phyloP scores from a whole-genome alignment of 2,797 vertebrate species.

The Sylvilagus floridanus region DNA sequence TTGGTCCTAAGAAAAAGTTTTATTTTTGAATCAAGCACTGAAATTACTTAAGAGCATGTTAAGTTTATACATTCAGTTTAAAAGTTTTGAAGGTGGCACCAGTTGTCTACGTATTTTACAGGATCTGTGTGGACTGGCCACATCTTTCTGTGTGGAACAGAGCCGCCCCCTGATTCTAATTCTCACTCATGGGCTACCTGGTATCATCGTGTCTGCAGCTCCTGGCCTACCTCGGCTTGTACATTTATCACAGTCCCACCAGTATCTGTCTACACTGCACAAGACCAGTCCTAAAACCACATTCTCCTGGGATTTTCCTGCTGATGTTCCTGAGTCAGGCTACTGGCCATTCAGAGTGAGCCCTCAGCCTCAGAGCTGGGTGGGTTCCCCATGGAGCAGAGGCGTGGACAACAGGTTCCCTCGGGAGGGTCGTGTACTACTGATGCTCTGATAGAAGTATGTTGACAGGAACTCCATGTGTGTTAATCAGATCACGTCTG shows the following conservation, averaged over 20 bases:
- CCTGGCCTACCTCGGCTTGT: background rate
- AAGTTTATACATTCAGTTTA: background rate
- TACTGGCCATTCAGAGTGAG: background rate
- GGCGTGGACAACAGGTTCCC: background rate
- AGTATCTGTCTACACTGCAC: background rate
- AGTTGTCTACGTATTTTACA: background rate
- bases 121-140: background rate
- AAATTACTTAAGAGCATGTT: background rate
- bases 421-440: fast-evolving
- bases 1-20: background rate
- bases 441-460: background rate
- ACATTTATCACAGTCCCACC: no score
- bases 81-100: background rate
- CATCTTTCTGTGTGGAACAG: background rate
- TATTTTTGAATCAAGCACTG: background rate
- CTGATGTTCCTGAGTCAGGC: background rate
- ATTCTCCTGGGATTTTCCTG: background rate
- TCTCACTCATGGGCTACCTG: background rate
- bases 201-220: background rate
- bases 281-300: background rate
- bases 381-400: background rate
- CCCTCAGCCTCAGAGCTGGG: background rate
- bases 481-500: background rate
- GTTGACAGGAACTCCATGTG: background rate
- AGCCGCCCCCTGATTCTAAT: background rate